phyloP scores from a whole-genome alignment of 2,113 vertebrate species.

The Festucalex cinctus region DNA sequence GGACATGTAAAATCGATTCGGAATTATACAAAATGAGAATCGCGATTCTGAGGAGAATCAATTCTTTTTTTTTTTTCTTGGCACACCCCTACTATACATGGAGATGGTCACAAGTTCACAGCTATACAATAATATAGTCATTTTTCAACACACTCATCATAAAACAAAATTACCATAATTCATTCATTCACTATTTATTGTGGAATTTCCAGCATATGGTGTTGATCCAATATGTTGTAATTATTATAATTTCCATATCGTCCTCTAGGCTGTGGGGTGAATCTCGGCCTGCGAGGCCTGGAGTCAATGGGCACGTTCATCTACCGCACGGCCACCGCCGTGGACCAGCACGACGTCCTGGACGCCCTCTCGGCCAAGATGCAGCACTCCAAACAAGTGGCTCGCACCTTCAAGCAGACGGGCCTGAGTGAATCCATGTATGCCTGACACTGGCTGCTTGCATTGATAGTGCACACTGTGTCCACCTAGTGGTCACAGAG shows the following conservation, averaged over 20 bases:
- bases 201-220: too few species aligned
- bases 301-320: slow-evolving; percentile 76
- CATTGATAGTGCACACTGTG: neutral
- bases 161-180: too few species aligned
- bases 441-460: slow-evolving; percentile 45
- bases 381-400: slow-evolving; percentile 71
- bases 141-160: too few species aligned
- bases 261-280: slow-evolving; percentile 74
- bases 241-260: neutral
- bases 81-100: too few species aligned
- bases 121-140: too few species aligned
- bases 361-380: slow-evolving; percentile 75
- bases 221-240: too few species aligned
- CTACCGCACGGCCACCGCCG: slow-evolving; percentile 70
- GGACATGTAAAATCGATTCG: too few species aligned
- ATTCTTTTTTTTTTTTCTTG: too few species aligned
- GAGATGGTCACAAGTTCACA: too few species aligned
- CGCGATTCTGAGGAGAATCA: too few species aligned
- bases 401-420: slow-evolving; percentile 73
- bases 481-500: neutral
- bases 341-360: slow-evolving; percentile 74
- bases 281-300: slow-evolving; percentile 75
- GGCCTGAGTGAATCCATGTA: slow-evolving; percentile 69
- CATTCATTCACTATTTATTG: too few species aligned
- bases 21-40: too few species aligned